Evolutionary conservation across 2,888 invertebrate genomes (phyloP).

Genomic region (Galerucella pusilla): DNA sequence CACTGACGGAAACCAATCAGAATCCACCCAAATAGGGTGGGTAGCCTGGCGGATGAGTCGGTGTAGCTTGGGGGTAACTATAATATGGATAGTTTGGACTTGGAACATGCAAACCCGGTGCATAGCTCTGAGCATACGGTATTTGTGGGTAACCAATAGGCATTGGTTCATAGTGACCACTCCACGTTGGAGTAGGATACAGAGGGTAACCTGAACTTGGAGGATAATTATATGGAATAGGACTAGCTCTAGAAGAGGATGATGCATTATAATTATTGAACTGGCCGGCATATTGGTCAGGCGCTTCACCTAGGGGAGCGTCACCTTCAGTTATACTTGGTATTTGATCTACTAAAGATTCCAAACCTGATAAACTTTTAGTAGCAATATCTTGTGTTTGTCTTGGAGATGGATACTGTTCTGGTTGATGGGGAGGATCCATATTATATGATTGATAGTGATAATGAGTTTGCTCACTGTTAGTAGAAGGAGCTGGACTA

Average conservation of each 20-base stretch:
- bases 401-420: conserved; percentile 65
- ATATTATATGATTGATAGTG: conserved; percentile 62
- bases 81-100: conserved; percentile 77
- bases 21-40: conserved; percentile 65
- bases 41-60: conserved; percentile 64
- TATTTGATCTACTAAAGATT: conserved; percentile 91
- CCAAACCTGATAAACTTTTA: conserved; percentile 86
- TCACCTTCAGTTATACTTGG: conserved; percentile 86
- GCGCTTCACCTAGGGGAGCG: conserved; percentile 59
- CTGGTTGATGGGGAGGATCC: conserved; percentile 58
- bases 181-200: conserved; percentile 64
- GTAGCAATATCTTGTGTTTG: conserved; percentile 81
- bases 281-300: conserved; percentile 62
- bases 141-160: conserved; percentile 64
- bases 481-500: conserved; percentile 66
- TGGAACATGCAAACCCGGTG: conserved; percentile 74
- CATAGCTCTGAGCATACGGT: conserved; percentile 62
- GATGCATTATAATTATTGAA: conserved; percentile 67
- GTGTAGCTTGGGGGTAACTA: conserved; percentile 63
- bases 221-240: conserved; percentile 61
- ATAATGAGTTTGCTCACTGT: conserved; percentile 61
- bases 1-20: conserved; percentile 66
- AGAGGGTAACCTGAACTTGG: conserved; percentile 61
- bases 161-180: conserved; percentile 64
- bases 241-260: conserved; percentile 62